These are phyloP conservation scores for Anser cygnoides DNA, from an alignment of 2,113 vertebrate genomes.

Conservation along the genomic window DNA sequence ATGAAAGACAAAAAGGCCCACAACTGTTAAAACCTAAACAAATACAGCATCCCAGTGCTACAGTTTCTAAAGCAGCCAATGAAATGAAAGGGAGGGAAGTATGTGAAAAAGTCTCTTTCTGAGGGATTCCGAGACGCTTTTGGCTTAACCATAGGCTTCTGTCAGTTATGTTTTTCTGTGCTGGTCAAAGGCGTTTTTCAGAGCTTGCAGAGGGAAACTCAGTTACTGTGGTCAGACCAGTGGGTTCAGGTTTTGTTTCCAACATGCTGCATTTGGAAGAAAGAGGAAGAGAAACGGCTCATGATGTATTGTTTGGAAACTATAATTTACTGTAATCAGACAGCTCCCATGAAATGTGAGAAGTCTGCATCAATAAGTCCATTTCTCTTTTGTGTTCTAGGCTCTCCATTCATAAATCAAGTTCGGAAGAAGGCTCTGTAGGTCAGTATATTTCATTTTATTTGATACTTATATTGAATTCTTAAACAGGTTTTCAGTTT, in stretches of 20 bases:
- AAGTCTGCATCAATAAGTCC: slow-evolving; percentile 40
- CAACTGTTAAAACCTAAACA: neutral
- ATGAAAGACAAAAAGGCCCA: neutral
- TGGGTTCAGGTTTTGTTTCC: slow-evolving; percentile 21
- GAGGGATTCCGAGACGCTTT: neutral
- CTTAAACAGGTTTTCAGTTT: slow-evolving; percentile 33
- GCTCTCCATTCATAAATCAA: slow-evolving; percentile 92
- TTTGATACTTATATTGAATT: slow-evolving; percentile 33
- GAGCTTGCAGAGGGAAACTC: slow-evolving; percentile 24
- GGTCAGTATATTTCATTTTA: slow-evolving; percentile 79
- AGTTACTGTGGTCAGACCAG: slow-evolving; percentile 25
- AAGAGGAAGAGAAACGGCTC: slow-evolving; percentile 32
- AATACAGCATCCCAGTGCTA: neutral
- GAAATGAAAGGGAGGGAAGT: neutral
- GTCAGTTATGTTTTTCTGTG: neutral
- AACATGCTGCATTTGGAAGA: neutral
- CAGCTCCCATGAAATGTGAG: slow-evolving; percentile 37
- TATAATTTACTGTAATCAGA: slow-evolving; percentile 49
- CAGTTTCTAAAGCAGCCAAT: slow-evolving; percentile 1
- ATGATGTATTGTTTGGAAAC: slow-evolving; percentile 43
- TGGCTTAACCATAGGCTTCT: neutral
- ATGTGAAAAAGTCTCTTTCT: neutral
- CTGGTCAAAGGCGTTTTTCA: slow-evolving; percentile 34
- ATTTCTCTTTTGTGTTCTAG: slow-evolving; percentile 76
- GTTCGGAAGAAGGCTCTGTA: slow-evolving; percentile 92